Percentiles rank a stretch among this genome's conserved stretches.
These are phyloP conservation scores for Hypolimnas misippus DNA, from an alignment of 2,888 invertebrate genomes.

Conservation along the genomic window DNA sequence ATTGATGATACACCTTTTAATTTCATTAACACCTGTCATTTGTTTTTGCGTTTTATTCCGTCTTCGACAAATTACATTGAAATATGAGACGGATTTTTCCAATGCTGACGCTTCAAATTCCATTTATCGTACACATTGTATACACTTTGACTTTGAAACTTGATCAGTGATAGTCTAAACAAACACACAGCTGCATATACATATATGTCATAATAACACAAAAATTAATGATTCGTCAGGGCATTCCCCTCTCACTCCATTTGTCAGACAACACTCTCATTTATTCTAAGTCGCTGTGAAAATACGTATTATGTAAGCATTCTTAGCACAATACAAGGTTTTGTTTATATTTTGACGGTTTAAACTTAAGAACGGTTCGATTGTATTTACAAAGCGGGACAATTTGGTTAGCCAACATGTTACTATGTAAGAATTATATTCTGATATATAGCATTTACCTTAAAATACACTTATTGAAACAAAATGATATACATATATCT, in stretches of 20 bases:
- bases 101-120: constrained; percentile 40
- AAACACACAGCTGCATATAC: constrained; percentile 23
- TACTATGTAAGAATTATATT: too few species aligned
- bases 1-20: constrained; percentile 7
- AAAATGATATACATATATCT: too few species aligned
- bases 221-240: constrained; percentile 52
- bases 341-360: constrained; percentile 19
- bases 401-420: background rate
- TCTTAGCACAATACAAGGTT: constrained; percentile 15
- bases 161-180: constrained; percentile 43
- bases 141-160: constrained; percentile 48
- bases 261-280: constrained; percentile 25
- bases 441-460: too few species aligned
- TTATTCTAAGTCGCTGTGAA: constrained; percentile 31
- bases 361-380: constrained; percentile 20
- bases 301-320: constrained; percentile 39
- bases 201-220: constrained; percentile 33
- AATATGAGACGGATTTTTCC: constrained; percentile 27
- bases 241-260: constrained; percentile 23
- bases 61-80: constrained; percentile 27
- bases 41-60: constrained; percentile 15
- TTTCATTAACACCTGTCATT: constrained; percentile 36
- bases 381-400: background rate
- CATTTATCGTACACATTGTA: constrained; percentile 42
- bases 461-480: too few species aligned